phyloP scores from a whole-genome alignment of 2,797 vertebrate species.

The Ibycter americanus region DNA sequence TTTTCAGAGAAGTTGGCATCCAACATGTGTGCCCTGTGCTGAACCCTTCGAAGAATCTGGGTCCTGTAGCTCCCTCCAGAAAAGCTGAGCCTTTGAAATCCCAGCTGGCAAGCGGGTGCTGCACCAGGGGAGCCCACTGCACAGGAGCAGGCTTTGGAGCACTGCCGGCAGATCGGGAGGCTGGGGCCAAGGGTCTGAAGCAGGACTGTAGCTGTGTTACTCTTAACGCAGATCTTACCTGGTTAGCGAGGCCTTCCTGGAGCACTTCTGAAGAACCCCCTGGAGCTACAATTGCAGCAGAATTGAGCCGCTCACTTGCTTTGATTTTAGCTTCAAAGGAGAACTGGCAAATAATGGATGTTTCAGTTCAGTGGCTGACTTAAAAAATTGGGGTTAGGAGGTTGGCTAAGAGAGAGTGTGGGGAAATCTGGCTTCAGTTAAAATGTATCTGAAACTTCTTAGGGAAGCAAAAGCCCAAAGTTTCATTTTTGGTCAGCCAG shows the following conservation, averaged over 20 bases:
- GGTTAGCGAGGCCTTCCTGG: background rate
- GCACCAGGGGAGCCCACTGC: background rate
- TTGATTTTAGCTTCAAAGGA: slow-evolving; percentile 59
- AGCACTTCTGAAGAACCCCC: background rate
- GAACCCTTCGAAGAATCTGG: background rate
- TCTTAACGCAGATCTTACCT: background rate
- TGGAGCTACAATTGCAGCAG: background rate
- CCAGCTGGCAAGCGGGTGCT: background rate
- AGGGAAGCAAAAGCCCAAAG: background rate
- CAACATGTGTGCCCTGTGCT: background rate
- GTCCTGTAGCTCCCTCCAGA: background rate
- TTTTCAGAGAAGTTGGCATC: background rate
- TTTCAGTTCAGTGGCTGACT: slow-evolving; percentile 15
- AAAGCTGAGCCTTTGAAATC: background rate
- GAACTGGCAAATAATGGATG: slow-evolving; percentile 15
- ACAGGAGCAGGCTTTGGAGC: background rate
- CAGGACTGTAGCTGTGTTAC: background rate
- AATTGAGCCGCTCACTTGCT: slow-evolving; percentile 4
- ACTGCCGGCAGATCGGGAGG: accelerated
- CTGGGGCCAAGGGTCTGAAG: background rate
- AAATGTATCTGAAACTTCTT: background rate
- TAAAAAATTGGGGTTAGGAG: slow-evolving; percentile 10
- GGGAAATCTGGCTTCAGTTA: slow-evolving; percentile 31
- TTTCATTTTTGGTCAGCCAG: background rate
- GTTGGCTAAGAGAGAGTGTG: background rate